These are phyloP conservation scores for Macrotrachela quadricornifera DNA, from an alignment of 1,140 invertebrate genomes.

Conservation along the genomic window DNA sequence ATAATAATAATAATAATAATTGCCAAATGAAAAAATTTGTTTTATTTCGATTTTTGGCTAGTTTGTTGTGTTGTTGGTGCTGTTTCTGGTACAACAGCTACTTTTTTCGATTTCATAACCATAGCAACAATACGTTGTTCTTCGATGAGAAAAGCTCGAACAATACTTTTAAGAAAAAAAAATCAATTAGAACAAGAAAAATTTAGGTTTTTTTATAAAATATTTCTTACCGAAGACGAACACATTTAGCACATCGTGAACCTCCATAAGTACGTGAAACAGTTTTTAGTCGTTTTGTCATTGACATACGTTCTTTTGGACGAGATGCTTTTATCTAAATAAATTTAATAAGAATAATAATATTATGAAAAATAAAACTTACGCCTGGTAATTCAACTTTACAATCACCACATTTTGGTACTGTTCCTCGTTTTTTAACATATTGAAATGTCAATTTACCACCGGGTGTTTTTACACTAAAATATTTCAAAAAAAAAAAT, in stretches of 20 bases:
- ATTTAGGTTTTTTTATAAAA: too few species aligned
- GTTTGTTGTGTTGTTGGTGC: too few species aligned
- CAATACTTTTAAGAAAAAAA: conserved; percentile 34
- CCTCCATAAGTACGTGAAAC: conserved; percentile 62
- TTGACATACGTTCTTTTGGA: conserved; percentile 47
- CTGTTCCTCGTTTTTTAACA: conserved; percentile 76
- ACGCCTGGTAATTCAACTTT: conserved; percentile 72
- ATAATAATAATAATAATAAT: too few species aligned
- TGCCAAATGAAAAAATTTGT: too few species aligned
- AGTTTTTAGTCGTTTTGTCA: conserved; percentile 60
- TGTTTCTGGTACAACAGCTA: not conserved
- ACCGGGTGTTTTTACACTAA: conserved; percentile 59
- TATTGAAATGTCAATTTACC: conserved; percentile 88
- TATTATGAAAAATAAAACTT: conserved; percentile 9
- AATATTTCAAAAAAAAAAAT: too few species aligned
- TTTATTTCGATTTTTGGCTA: too few species aligned
- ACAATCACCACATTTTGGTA: conserved; percentile 80
- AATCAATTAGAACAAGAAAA: too few species aligned
- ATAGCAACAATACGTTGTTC: conserved; percentile 82
- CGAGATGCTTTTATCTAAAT: not conserved
- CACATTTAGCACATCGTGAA: conserved; percentile 81
- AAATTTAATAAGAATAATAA: not conserved
- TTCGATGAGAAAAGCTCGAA: conserved; percentile 79
- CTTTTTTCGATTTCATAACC: conserved; percentile 63
- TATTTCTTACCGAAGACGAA: conserved; percentile 24